Conservation (phyloP, 2,113 vertebrate species). For the Ailuropoda melanoleuca region DNA sequence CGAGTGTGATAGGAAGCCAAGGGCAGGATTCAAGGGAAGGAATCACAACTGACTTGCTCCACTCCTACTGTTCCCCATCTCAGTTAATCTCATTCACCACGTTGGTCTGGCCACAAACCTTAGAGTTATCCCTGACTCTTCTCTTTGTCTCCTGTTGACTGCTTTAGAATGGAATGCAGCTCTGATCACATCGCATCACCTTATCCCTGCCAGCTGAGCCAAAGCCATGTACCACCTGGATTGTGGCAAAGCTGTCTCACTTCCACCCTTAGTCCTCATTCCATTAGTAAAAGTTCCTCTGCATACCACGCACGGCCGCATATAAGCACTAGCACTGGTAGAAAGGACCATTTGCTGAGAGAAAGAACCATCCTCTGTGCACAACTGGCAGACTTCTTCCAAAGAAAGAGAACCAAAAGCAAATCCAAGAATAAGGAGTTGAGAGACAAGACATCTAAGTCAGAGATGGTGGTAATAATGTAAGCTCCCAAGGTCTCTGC, state of each 20-base stretch:
- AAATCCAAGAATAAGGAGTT: neutral
- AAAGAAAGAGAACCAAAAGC: neutral
- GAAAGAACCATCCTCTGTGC: neutral
- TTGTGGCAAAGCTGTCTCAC: neutral
- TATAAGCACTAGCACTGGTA: neutral
- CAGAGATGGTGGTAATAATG: neutral
- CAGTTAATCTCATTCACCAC: neutral
- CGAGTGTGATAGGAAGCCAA: neutral
- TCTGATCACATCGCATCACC: neutral
- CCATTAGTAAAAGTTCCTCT: neutral
- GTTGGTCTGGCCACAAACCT: neutral
- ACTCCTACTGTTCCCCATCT: neutral
- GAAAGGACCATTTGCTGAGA: neutral
- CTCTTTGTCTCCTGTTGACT: neutral
- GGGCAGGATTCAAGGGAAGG: neutral
- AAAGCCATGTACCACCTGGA: neutral
- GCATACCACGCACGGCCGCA: rapidly evolving
- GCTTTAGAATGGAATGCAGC: neutral
- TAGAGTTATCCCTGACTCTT: neutral
- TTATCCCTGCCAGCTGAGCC: neutral
- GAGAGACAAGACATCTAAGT: neutral
- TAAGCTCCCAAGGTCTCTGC: neutral
- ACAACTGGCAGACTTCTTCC: neutral
- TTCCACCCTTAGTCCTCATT: neutral
- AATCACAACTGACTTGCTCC: neutral